These are phyloP conservation scores for Arge pagana DNA, from an alignment of 2,888 invertebrate species.

Conservation along the genomic window DNA sequence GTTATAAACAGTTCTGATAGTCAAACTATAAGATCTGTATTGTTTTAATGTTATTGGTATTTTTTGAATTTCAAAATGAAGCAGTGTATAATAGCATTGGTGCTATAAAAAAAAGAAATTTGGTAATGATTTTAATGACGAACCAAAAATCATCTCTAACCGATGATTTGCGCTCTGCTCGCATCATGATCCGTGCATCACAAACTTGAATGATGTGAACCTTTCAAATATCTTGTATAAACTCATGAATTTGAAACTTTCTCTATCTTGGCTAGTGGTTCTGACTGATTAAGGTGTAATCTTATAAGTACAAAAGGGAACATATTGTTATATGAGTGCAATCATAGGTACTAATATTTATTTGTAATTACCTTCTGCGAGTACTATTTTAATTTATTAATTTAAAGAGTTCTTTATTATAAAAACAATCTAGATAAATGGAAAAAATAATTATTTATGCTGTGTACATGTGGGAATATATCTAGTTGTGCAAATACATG, in stretches of 20 bases:
- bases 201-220: neutral
- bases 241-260: neutral
- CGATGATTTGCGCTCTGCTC: no score
- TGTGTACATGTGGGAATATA: constrained; percentile 11
- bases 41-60: neutral
- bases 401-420: constrained; percentile 6
- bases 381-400: constrained; percentile 19
- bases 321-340: constrained; percentile 21
- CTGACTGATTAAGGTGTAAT: constrained; percentile 24
- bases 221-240: neutral
- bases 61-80: neutral
- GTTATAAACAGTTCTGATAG: neutral
- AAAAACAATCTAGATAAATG: neutral
- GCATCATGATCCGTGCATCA: constrained; percentile 3
- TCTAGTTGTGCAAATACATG: constrained; percentile 19
- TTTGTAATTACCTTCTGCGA: constrained; percentile 11
- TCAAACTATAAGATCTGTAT: neutral
- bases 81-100: no score
- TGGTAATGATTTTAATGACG: no score
- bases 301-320: constrained; percentile 22
- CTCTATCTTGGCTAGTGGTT: constrained; percentile 2
- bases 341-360: constrained; percentile 17
- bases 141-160: no score
- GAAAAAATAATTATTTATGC: neutral
- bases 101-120: no score